A percentile compares a stretch with the other conserved stretches of the same genome.
These are phyloP conservation scores for Chrysocyon brachyurus DNA, from an alignment of 2,797 vertebrate species.

Conservation along the genomic window DNA sequence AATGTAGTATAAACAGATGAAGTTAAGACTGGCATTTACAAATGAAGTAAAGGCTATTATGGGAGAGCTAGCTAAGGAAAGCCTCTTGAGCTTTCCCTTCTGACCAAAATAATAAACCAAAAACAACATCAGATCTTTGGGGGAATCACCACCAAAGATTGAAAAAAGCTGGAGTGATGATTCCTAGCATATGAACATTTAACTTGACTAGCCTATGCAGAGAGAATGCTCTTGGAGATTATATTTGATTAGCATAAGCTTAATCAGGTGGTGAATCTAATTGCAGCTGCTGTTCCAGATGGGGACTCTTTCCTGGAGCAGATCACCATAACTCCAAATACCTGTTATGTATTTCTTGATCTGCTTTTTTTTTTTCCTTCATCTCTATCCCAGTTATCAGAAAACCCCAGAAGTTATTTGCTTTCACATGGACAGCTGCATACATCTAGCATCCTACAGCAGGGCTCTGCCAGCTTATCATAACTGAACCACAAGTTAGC, in stretches of 20 bases:
- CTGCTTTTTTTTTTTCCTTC: not conserved
- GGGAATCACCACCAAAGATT: not conserved
- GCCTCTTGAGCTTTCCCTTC: not conserved
- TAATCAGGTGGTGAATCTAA: slow-evolving; percentile 48
- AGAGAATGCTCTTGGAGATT: not conserved
- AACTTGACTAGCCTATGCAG: not conserved
- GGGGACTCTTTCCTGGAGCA: slow-evolving; percentile 44
- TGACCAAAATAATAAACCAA: slow-evolving; percentile 6
- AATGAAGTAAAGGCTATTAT: not conserved
- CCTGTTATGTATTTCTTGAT: not conserved
- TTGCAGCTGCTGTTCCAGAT: slow-evolving; percentile 51
- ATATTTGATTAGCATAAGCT: slow-evolving; percentile 40
- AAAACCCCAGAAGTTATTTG: not conserved
- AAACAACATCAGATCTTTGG: not conserved
- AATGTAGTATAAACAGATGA: not conserved
- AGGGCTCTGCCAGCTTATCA: not conserved
- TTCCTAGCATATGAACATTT: not conserved
- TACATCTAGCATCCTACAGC: not conserved
- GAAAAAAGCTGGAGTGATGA: not conserved
- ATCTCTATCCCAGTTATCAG: slow-evolving; percentile 34
- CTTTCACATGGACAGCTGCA: slow-evolving; percentile 20
- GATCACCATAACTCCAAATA: not conserved
- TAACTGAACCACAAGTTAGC: not conserved
- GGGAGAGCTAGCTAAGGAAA: not conserved
- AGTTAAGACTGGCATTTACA: not conserved